Conservation (phyloP, 2,797 vertebrate species). For the Anolis apletophallus region DNA sequence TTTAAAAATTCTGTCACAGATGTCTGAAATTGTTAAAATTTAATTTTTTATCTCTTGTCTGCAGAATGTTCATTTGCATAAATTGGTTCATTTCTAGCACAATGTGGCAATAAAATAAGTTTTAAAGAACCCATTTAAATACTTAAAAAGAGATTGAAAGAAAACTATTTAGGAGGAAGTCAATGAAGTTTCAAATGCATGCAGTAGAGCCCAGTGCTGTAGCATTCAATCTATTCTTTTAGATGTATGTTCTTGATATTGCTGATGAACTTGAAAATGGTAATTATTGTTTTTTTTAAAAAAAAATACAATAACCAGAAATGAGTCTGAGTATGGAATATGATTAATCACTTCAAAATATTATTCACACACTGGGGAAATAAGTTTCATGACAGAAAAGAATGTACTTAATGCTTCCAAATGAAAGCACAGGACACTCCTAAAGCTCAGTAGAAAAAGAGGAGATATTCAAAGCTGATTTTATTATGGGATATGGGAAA, state of each 20-base stretch:
- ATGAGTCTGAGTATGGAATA: constrained; percentile 10
- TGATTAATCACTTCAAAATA: constrained; percentile 35
- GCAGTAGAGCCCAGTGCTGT: constrained; percentile 40
- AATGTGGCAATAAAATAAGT: constrained; percentile 67
- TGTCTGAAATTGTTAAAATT: constrained; percentile 79
- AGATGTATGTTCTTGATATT: constrained; percentile 22
- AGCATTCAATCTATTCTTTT: constrained; percentile 16
- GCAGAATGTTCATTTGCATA: constrained; percentile 81
- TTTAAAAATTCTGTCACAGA: constrained; percentile 77
- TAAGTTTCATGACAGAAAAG: constrained; percentile 26
- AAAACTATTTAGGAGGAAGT: constrained; percentile 60
- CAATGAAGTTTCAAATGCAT: constrained; percentile 55
- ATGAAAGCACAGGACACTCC: constrained; percentile 37
- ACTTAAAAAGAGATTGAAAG: constrained; percentile 67
- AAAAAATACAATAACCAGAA: constrained; percentile 36
- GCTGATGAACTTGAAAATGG: constrained; percentile 34
- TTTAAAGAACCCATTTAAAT: constrained; percentile 71
- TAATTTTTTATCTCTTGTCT: constrained; percentile 76
- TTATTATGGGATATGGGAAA: not conserved
- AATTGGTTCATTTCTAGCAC: constrained; percentile 72
- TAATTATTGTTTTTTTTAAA: constrained; percentile 18
- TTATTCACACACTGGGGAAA: constrained; percentile 34
- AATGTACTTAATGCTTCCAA: constrained; percentile 28
- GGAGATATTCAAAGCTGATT: constrained; percentile 15
- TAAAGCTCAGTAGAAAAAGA: constrained; percentile 36